Evolutionary conservation across 2,797 vertebrate genomes (phyloP), one percentile per base, ranked within the genome.

Genomic region (Lerista edwardsae): DNA sequence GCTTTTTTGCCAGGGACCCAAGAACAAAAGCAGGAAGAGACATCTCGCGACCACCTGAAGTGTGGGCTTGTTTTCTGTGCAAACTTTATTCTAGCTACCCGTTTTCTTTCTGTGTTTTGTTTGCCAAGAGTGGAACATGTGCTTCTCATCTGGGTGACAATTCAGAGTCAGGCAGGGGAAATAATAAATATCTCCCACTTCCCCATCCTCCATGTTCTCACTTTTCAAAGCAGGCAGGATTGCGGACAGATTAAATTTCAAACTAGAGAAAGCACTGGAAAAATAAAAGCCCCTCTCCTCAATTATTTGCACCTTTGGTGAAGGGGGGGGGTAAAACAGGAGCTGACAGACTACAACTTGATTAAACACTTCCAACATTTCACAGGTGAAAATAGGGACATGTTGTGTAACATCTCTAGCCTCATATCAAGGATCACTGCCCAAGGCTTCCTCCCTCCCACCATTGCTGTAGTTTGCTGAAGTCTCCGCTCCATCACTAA

Each of bases 1-100:
- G 75, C 34, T 91, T 90, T 86, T 79, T 86, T 90, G 87, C 87
- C 85, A 93, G 82, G 87, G 88, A 79, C 47, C 84, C 80, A 82
- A 87, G 79, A 65, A 88, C 82, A 89, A 75, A 86, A 92, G 79
- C 89, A 21, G 0, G 84, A 79, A 88, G 90, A 87, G 90, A 88
- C 87, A 88, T 83, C 87, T 85, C 57, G 67, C 39, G 2, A 31
- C 31, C 86, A 82, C 90, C 83, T 71, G 85, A 79, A 79, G 79
- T 92, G 6, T n/a, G 0, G 1, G 44, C 91, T 80, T 88, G 73
- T 88, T 89, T 84, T 0, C 55, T 61, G 57, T 83, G 82, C 87
- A 84, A n/a, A 11, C 4, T 2, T n/a, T 1, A 0, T 79, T 44
- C n/a, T 27, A 21, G 47, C 89, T 85, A 69, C 67, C 47, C 59